Conservation (phyloP, 2,888 invertebrate species). For the Euplagia quadripunctaria region DNA sequence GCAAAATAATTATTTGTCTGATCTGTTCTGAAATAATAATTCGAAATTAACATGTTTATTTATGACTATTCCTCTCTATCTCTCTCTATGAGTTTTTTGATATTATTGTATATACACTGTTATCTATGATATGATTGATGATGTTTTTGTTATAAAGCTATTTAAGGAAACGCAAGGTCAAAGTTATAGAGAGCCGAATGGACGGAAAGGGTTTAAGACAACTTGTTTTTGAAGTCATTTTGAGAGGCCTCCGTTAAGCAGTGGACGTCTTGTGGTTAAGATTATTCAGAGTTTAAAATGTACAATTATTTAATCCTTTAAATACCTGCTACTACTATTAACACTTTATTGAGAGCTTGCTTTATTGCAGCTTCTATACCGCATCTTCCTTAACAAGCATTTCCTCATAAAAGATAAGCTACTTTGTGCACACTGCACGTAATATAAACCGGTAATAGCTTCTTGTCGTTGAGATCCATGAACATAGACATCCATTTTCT, state of each 20-base stretch:
- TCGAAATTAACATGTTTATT: slow-evolving; percentile 2
- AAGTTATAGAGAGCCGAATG: not conserved
- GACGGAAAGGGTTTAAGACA: not conserved
- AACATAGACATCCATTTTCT: slow-evolving; percentile 41
- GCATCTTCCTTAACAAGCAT: not conserved
- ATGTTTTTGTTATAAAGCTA: no score
- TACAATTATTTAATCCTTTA: not conserved
- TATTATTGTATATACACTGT: no score
- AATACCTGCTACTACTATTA: not conserved
- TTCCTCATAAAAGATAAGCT: not conserved
- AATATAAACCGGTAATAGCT: slow-evolving; percentile 23
- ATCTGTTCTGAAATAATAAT: not conserved
- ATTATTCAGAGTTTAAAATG: no score
- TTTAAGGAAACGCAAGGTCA: not conserved
- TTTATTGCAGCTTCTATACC: not conserved
- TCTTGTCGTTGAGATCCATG: slow-evolving; percentile 24
- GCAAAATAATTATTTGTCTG: not conserved
- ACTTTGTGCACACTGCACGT: not conserved
- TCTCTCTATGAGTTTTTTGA: no score
- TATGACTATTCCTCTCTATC: no score
- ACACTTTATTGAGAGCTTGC: not conserved
- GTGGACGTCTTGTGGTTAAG: no score
- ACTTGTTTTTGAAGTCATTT: not conserved
- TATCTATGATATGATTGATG: no score
- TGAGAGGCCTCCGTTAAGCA: no score